Evolutionary conservation across 2,113 vertebrate species (phyloP).

Genomic region (Pao palembangensis): DNA sequence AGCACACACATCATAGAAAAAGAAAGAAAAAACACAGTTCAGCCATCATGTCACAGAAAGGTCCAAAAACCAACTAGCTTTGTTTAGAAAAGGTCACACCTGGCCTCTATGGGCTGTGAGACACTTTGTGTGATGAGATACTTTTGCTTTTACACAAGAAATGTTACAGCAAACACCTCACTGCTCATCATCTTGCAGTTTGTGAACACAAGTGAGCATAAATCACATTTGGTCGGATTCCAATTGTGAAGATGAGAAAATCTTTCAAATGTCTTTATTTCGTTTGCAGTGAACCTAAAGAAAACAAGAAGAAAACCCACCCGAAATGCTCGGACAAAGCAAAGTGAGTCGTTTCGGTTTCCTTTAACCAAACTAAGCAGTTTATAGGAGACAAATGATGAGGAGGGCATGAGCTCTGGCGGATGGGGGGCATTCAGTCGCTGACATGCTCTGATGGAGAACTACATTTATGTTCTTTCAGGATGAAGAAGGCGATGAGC

Average conservation of each 20-base stretch:
- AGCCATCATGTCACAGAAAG: too few species aligned
- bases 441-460: constrained; percentile 10
- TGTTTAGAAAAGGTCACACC: constrained; percentile 40
- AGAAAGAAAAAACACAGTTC: too few species aligned
- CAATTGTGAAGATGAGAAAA: background rate
- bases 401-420: too few species aligned
- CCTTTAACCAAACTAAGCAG: background rate
- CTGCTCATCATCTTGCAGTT: too few species aligned
- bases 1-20: constrained; percentile 19
- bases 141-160: too few species aligned
- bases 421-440: too few species aligned
- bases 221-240: too few species aligned
- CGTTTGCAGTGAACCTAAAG: constrained; percentile 81
- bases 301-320: constrained; percentile 80
- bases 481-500: constrained; percentile 59
- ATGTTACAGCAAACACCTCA: too few species aligned
- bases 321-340: constrained; percentile 78
- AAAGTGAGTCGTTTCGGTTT: constrained; percentile 79
- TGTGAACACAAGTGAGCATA: too few species aligned
- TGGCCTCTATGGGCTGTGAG: background rate
- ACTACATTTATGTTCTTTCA: constrained; percentile 25
- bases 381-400: background rate
- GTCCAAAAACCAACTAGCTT: background rate
- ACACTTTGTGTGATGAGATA: too few species aligned
- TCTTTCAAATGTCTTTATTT: constrained; percentile 22